These are phyloP conservation scores for Drosophila pegasa DNA, from an alignment of 2,888 invertebrate species.

Conservation along the genomic window DNA sequence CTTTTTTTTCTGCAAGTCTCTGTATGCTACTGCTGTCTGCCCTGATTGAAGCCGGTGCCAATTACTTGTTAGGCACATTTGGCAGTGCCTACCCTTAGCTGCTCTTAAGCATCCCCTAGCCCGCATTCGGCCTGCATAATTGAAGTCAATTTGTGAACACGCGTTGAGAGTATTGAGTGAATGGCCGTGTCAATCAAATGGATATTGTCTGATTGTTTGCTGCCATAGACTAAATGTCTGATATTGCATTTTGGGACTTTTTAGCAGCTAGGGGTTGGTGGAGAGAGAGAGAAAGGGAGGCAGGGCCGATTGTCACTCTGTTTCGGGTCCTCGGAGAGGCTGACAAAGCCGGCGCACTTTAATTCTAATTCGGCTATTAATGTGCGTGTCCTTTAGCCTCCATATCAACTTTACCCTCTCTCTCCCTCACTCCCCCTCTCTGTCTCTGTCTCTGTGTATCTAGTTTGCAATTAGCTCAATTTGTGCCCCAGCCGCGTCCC, in stretches of 20 bases:
- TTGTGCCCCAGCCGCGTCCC: conserved; percentile 59
- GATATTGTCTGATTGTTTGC: conserved; percentile 47
- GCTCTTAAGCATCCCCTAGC: background rate
- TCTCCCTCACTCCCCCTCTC: background rate
- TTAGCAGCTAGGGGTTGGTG: conserved; percentile 4
- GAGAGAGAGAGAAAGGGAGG: too few species aligned
- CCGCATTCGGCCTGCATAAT: conserved; percentile 43
- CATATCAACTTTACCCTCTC: background rate
- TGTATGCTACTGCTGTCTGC: background rate
- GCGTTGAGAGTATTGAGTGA: conserved; percentile 28
- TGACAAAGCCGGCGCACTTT: conserved; percentile 59
- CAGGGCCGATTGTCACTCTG: conserved; percentile 40
- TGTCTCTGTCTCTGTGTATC: conserved; percentile 44
- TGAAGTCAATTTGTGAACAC: conserved; percentile 45
- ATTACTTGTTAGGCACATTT: background rate
- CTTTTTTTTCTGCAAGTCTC: too few species aligned
- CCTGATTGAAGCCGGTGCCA: background rate
- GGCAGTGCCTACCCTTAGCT: background rate
- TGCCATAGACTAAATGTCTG: conserved; percentile 40
- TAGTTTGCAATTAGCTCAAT: conserved; percentile 79
- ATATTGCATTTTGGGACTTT: conserved; percentile 47
- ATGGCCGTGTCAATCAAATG: conserved; percentile 69
- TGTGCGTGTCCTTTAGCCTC: conserved; percentile 40
- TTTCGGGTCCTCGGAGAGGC: conserved; percentile 39
- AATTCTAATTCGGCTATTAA: conserved; percentile 77